Evolutionary conservation across 2,113 vertebrate genomes (phyloP), one percentile per base, ranked within the genome.

Genomic region (Mormyrus lacerda): DNA sequence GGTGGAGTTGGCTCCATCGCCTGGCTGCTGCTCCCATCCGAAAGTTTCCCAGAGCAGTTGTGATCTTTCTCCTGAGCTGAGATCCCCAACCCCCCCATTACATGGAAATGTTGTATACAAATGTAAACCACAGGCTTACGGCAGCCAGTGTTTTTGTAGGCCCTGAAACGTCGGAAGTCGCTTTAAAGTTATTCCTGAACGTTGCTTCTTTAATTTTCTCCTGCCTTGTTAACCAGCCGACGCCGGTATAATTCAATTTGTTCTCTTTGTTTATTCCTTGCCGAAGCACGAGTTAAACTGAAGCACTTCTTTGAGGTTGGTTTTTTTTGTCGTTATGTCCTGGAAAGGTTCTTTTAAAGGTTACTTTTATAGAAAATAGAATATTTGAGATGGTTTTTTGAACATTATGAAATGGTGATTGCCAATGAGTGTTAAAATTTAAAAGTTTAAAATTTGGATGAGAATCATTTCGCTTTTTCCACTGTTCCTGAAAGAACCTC

Each of bases 181-280:
- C 31, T 42, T 79, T 79, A 42, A 79, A 79, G 35, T 79, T 79
- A 79, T 79, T 79, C 73, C 73, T 79, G 73, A 69, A 69, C n/a
- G 4, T 69, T 10, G 3, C 10, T 69, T 31, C 61, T 69, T 69
- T 69, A 69, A 69, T 79, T 42, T 42, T 79, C 31, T 79, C 31
- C 73, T 79, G 61, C 61, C 35, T 79, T 42, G 73, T 79, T 79
- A 79, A 39, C 17, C 35, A 42, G 17, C 13, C 17, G 35, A 42
- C 35, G 35, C 35, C 73, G 17, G 73, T 79, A 79, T 79, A 17
- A 6, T 42, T 79, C 73, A 19, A 4, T 13, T 11, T 65, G n/a
- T 27, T 31, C 61, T 31, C 61, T 31, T 31, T 39, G 35, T 79
- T 42, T 79, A 79, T 15, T 79, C 17, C 73, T 6, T 79, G 61